Evolutionary conservation across 1,140 invertebrate genomes (phyloP).

Genomic region (Trachelipus rathkii): DNA sequence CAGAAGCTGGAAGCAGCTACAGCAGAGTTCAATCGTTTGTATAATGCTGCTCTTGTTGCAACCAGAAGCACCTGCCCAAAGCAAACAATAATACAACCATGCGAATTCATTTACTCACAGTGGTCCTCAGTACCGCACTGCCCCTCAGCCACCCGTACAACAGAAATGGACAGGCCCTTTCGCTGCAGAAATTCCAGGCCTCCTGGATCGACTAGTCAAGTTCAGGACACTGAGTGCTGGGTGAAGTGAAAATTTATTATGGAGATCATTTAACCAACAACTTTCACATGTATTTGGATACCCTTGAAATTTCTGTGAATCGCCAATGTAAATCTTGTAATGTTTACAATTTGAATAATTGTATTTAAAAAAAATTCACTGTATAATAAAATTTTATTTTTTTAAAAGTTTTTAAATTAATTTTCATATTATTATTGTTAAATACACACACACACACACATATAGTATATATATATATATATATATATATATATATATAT

Average conservation of each 20-base stretch:
- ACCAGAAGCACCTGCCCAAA: not conserved
- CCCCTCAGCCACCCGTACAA: not conserved
- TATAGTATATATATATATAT: too few species aligned
- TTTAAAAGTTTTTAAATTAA: too few species aligned
- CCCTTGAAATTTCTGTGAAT: too few species aligned
- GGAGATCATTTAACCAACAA: constrained; percentile 10
- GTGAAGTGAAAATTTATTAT: not conserved
- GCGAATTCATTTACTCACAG: not conserved
- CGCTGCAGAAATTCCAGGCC: constrained; percentile 31
- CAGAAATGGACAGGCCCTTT: constrained; percentile 36
- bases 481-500: too few species aligned
- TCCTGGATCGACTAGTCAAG: constrained; percentile 28
- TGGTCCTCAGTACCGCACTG: not conserved
- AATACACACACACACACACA: too few species aligned
- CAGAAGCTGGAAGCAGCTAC: constrained; percentile 32
- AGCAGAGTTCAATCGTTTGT: constrained; percentile 25
- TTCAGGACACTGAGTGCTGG: constrained; percentile 35
- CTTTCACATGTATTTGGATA: constrained; percentile 1
- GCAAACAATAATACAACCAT: not conserved
- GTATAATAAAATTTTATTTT: too few species aligned
- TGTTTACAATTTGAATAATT: too few species aligned
- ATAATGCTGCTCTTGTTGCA: constrained; percentile 30
- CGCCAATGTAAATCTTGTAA: too few species aligned
- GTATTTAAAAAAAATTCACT: too few species aligned
- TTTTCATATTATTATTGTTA: too few species aligned